Base-by-base conservation (phyloP, 37 sponge, comb jelly and placozoan genomes). In the Halisarca cf. caerulea region DNA sequence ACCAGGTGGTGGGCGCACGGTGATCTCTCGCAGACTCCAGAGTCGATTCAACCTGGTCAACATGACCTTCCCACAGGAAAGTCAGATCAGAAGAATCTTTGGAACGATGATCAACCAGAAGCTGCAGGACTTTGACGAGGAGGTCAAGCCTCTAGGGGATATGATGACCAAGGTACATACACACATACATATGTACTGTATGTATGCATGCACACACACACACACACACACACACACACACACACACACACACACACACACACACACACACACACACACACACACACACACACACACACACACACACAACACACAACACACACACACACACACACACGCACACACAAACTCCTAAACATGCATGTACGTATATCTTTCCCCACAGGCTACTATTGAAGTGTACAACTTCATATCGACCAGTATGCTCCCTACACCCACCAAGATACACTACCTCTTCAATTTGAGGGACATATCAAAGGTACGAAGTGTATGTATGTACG, bases 51-150 rank as follows among this genome's bases (percentile, higher is more conserved):
- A 94, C 60, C 92, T 98, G 72, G 89, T 98, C 86, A 98, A 98
- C 85, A 94, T 98, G 99, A 96, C 99, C 53, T 98, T 98, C 78
- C 99, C 99, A 9, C 94, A 92, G 73, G 99, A 94, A 88, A 94
- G 95, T 60, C 96, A 98, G 84, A 98, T 98, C 80, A 90, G 87
- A 73, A 87, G 97, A 33, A 98, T 98, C 33, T 98, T 94, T 87
- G 99, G 99, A 9, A 96, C 99, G 2, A 96, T 98, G 99, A 98
- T 98, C 79, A 92, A 85, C 60, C 99, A 98, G 90, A 98, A 98
- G 89, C 82, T 98, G 73, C 99, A 98, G 77, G 99, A 98, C 80
- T 98, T 98, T 89, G 99, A 98, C 24, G 99, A 98, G 70, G 99
- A 98, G 71, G 95, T 98, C 58, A 98, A 98, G 79, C 97, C 99